These are phyloP conservation scores for Micromesistius poutassou DNA, from an alignment of 2,797 vertebrate genomes.

Conservation along the genomic window DNA sequence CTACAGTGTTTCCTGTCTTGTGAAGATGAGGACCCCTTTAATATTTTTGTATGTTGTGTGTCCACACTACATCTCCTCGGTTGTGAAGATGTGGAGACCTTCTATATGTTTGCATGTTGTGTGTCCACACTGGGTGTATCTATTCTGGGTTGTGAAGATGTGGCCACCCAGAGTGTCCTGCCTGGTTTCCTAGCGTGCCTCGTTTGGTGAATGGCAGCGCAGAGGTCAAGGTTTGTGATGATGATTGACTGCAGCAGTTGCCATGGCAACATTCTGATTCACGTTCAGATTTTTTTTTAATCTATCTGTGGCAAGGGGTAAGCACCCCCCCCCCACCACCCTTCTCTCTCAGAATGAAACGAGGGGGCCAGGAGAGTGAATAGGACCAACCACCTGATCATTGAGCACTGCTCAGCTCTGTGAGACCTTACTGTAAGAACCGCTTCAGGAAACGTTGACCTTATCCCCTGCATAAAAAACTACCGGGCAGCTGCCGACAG, in stretches of 20 bases:
- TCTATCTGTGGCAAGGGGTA: not conserved
- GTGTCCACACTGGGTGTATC: too few species aligned
- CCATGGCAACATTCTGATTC: not conserved
- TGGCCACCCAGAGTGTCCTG: too few species aligned
- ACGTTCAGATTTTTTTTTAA: not conserved
- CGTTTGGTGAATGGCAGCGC: too few species aligned
- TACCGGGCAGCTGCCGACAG: not conserved
- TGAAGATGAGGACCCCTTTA: too few species aligned
- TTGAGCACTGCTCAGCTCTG: not conserved
- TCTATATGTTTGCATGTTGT: too few species aligned
- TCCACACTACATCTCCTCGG: too few species aligned
- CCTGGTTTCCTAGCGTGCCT: too few species aligned
- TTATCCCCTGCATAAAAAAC: not conserved
- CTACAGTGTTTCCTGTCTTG: too few species aligned
- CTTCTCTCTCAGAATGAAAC: not conserved
- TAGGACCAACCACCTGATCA: not conserved
- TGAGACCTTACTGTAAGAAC: not conserved
- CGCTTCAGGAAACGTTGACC: not conserved
- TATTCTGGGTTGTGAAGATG: too few species aligned
- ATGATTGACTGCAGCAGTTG: not conserved
- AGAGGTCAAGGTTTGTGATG: not conserved
- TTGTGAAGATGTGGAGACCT: too few species aligned
- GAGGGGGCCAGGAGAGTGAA: not conserved
- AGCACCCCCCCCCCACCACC: not conserved
- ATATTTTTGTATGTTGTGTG: not conserved